Evolutionary conservation across 2,113 vertebrate genomes (phyloP).

Genomic region (Chauna torquata): DNA sequence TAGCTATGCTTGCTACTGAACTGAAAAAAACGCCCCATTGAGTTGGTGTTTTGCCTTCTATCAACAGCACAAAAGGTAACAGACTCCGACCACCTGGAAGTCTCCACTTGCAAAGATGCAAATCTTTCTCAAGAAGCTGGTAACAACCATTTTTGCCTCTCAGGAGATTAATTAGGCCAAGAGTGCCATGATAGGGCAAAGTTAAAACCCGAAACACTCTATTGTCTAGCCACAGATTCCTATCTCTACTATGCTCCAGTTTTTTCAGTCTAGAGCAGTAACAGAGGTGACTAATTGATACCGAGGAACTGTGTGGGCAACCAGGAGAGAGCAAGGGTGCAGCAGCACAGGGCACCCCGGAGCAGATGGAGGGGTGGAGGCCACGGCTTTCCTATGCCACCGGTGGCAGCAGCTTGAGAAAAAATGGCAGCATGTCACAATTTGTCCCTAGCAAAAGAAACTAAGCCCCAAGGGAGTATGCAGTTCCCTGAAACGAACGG

Average conservation of each 20-base stretch:
- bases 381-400: neutral
- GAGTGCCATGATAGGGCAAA: neutral
- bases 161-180: neutral
- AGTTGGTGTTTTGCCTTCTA: neutral
- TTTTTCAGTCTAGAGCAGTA: neutral
- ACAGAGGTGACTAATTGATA: neutral
- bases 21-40: neutral
- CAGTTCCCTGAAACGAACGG: neutral
- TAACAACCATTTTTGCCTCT: neutral
- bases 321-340: neutral
- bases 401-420: neutral
- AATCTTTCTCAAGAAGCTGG: neutral
- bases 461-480: neutral
- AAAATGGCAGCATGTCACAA: neutral
- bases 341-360: neutral
- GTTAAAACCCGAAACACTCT: neutral
- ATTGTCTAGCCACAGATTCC: neutral
- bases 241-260: neutral
- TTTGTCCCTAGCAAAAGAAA: neutral
- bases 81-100: neutral
- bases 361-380: neutral
- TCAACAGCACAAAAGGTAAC: neutral
- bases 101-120: neutral
- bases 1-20: neutral
- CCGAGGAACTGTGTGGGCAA: accelerated